phyloP scores from a whole-genome alignment of 1,140 invertebrate genomes.

The Glomeris maerens region DNA sequence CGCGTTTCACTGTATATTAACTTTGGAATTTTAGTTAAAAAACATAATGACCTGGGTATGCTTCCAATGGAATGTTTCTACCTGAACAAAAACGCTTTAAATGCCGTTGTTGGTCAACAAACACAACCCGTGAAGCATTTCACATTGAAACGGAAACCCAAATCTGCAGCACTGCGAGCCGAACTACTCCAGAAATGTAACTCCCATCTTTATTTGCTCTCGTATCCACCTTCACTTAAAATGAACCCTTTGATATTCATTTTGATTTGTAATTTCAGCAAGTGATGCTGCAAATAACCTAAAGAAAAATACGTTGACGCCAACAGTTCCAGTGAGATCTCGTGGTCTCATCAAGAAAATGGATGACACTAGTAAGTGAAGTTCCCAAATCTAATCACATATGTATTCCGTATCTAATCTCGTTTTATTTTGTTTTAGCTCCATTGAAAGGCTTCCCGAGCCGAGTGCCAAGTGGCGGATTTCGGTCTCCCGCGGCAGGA shows the following conservation, averaged over 20 bases:
- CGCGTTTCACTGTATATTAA: conserved; percentile 5
- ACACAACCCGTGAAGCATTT: conserved; percentile 65
- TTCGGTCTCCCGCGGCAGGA: conserved; percentile 41
- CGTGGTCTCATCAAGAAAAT: conserved; percentile 91
- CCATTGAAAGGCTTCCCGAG: conserved; percentile 81
- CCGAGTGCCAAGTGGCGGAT: conserved; percentile 50
- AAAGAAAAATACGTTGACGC: conserved; percentile 73
- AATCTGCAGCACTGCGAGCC: conserved; percentile 74
- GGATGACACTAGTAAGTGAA: conserved; percentile 79
- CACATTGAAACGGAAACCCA: conserved; percentile 83
- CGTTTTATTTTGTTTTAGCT: conserved; percentile 37
- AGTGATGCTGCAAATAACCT: conserved; percentile 72
- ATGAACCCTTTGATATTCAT: conserved; percentile 4
- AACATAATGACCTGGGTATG: conserved; percentile 70
- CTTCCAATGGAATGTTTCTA: conserved; percentile 91
- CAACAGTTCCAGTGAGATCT: conserved; percentile 68
- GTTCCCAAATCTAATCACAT: too few species aligned
- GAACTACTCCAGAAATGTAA: conserved; percentile 76
- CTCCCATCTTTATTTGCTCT: not conserved
- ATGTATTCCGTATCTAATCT: not conserved
- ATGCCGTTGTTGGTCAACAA: conserved; percentile 58
- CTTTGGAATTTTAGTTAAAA: conserved; percentile 39
- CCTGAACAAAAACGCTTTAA: conserved; percentile 81
- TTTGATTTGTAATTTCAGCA: conserved; percentile 31
- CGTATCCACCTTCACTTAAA: not conserved